A percentile compares a stretch with the other conserved stretches of the same genome.
Evolutionary conservation across 2,113 vertebrate genomes (phyloP).

Genomic region (Mesocricetus auratus): DNA sequence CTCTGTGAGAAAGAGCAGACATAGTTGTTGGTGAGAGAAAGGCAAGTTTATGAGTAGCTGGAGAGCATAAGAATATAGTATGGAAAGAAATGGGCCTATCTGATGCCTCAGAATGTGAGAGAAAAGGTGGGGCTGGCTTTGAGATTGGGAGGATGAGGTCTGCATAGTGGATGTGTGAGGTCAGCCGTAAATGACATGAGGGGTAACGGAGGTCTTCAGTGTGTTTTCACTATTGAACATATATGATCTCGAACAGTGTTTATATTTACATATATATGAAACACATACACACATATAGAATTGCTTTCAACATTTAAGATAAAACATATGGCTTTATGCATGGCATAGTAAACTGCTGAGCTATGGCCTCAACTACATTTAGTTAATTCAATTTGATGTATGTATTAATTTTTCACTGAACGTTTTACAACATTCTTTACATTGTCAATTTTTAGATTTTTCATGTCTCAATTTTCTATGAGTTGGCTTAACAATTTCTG

Average conservation of each 20-base stretch:
- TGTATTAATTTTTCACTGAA: neutral
- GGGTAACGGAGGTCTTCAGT: fast-evolving
- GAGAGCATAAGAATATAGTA: neutral
- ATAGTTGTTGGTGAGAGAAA: neutral
- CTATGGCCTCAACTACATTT: fast-evolving
- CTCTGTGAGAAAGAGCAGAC: neutral
- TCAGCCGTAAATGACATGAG: neutral
- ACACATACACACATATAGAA: no score
- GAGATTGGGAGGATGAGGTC: no score
- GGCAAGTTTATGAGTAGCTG: neutral
- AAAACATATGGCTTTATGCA: neutral
- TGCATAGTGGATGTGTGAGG: neutral
- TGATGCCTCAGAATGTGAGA: neutral
- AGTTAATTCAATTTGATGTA: neutral
- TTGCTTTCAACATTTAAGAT: no score
- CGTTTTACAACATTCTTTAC: neutral
- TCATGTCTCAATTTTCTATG: neutral
- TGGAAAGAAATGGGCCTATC: neutral
- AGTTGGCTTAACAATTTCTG: neutral
- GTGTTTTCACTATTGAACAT: no score
- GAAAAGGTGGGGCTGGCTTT: neutral
- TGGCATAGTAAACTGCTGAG: fast-evolving
- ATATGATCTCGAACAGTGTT: no score
- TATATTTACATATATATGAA: no score
- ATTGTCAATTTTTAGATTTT: neutral